Conservation (phyloP, 2,797 vertebrate genomes). For the Sebastes iracundus region DNA sequence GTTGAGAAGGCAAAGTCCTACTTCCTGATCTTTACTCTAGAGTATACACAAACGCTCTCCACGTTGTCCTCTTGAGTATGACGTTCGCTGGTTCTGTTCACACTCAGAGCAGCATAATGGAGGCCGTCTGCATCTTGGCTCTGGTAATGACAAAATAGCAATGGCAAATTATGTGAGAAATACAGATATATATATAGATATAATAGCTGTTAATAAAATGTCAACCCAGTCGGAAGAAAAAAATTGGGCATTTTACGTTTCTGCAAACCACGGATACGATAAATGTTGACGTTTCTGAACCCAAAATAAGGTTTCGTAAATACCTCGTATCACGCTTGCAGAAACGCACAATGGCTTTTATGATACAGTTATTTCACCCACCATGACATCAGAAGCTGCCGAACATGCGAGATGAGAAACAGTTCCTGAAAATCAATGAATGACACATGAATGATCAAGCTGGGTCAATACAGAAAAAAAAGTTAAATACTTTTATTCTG, state of each 20-base stretch:
- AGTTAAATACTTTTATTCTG: not conserved
- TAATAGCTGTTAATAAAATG: not conserved
- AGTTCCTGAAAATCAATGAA: constrained; percentile 20
- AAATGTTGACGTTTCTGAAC: too few relatives aligned
- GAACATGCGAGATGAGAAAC: not conserved
- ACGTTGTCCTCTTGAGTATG: not conserved
- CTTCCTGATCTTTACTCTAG: constrained; percentile 26
- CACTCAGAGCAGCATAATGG: constrained; percentile 47
- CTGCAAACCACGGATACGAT: too few relatives aligned
- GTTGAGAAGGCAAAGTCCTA: not conserved
- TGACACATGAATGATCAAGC: not conserved
- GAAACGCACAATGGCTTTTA: not conserved
- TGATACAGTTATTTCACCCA: constrained; percentile 1
- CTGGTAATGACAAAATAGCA: not conserved
- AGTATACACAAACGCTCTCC: constrained; percentile 43
- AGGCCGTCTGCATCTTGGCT: constrained; percentile 13
- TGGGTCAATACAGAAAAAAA: fast-evolving
- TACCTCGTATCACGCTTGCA: too few relatives aligned
- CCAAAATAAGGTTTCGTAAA: too few relatives aligned
- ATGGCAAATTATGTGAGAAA: not conserved
- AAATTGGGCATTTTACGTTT: too few relatives aligned
- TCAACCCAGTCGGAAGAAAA: too few relatives aligned
- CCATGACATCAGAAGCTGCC: not conserved
- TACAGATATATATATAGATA: too few relatives aligned
- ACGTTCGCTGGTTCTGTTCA: constrained; percentile 1